Evolutionary conservation across 2,888 invertebrate species (phyloP).

Genomic region (Acanthopleura granulata): DNA sequence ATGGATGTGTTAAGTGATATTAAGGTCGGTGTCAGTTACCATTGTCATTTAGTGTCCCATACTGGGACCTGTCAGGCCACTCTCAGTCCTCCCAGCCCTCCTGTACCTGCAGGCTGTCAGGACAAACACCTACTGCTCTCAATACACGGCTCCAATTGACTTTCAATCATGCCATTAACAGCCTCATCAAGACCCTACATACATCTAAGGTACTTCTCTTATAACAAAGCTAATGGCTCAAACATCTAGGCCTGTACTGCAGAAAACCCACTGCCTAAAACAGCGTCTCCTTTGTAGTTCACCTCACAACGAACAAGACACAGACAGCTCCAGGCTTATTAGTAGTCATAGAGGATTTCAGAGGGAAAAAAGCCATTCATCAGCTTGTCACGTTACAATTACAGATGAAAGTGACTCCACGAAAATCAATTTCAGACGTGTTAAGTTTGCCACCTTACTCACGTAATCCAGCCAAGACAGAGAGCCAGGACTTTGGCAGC

Average conservation of each 20-base stretch:
- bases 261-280: background rate
- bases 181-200: too few species aligned
- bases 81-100: too few species aligned
- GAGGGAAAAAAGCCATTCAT: conserved; percentile 6
- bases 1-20: too few species aligned
- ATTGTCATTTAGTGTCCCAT: too few species aligned
- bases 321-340: background rate
- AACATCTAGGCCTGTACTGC: background rate
- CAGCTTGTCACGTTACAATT: conserved; percentile 5
- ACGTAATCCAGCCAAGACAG: background rate
- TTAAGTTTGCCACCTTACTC: conserved; percentile 8
- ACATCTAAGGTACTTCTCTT: too few species aligned
- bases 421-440: conserved; percentile 6
- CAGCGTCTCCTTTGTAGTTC: conserved; percentile 1
- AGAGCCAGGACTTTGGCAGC: background rate
- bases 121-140: too few species aligned
- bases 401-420: conserved; percentile 8
- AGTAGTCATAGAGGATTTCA: conserved; percentile 1
- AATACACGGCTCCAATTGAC: too few species aligned
- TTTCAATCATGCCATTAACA: too few species aligned
- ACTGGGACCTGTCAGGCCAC: too few species aligned
- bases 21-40: too few species aligned
- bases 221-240: too few species aligned
- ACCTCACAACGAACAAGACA: background rate
- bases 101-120: too few species aligned